These are phyloP conservation scores for Rotaria magnacalcarata DNA, from an alignment of 2,888 invertebrate genomes.

Conservation along the genomic window DNA sequence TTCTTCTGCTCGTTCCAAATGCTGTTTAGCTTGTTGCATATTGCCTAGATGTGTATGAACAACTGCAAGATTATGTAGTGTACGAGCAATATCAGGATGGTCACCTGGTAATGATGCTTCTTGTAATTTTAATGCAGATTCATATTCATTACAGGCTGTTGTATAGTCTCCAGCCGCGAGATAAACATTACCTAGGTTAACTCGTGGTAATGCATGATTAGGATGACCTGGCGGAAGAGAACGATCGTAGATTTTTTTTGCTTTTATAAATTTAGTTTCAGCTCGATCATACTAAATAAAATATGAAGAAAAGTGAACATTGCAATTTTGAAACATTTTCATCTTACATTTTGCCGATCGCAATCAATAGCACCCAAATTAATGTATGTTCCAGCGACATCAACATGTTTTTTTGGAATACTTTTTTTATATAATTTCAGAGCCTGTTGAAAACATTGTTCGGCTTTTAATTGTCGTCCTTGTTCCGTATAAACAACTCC, in stretches of 20 bases:
- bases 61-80: neutral
- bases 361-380: neutral
- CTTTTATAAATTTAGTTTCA: neutral
- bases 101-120: neutral
- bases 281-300: neutral
- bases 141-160: neutral
- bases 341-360: neutral
- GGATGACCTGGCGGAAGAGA: neutral
- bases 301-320: neutral
- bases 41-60: neutral
- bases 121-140: neutral
- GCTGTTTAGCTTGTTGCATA: neutral
- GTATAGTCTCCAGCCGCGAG: neutral
- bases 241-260: neutral
- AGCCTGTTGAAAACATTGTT: slow-evolving; percentile 4
- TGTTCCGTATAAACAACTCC: slow-evolving; percentile 27
- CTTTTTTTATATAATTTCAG: neutral
- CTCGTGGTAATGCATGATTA: neutral
- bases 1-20: neutral
- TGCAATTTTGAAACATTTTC: neutral
- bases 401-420: slow-evolving; percentile 4
- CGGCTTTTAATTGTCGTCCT: neutral
- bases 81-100: neutral
- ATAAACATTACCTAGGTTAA: neutral
- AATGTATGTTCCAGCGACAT: slow-evolving; percentile 3